Base-by-base conservation (phyloP, 2,113 vertebrate species). In the Lutjanus erythropterus region DNA sequence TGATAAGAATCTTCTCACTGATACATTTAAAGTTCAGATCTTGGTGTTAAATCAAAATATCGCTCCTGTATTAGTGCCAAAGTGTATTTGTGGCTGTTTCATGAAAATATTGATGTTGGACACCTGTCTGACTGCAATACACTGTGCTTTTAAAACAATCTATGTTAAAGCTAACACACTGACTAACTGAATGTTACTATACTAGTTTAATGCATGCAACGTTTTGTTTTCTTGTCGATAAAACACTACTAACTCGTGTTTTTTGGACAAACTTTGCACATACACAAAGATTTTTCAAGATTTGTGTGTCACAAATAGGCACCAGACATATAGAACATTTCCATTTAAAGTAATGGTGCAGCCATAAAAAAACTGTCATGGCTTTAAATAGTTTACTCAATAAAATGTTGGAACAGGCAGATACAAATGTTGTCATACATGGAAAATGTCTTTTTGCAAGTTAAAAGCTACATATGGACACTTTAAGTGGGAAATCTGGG, bases 331-430 rank as follows among this genome's bases (percentile, higher is more conserved):
- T 15, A 33, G n/a, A 35, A 15, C 16, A 56, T 37, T 11, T 31
- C 27, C n/a, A 52, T 73, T 66, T 74, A 44, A 73, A 77, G 39
- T 55, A 19, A 81, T 64, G 31, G 21, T 47, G n/a, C n/a, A 37
- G 15, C 8, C 14, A 53, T 37, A 39, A 67, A 76, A 62, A 58
- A 61, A 76, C 4, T 0, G 6, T 10, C 42, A 7, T 55, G 47
- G 46, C n/a, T 69, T 53, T 47, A n/a, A 47, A 29, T 44, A 47
- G 64, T 56, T 58, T 5, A 52, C 27, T 29, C 25, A 7, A 1
- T 41, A 6, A 56, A 52, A 16, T 60, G 61, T 33, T 64, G 21
- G 41, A 64, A 65, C 41, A 50, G 35, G 6, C 39, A 61, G 4
- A 39, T 19, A 39, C 3, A 23, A 50, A 66, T 47, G 50, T 19